phyloP scores from a whole-genome alignment of 2,113 vertebrate genomes.

The Cisticola juncidis region DNA sequence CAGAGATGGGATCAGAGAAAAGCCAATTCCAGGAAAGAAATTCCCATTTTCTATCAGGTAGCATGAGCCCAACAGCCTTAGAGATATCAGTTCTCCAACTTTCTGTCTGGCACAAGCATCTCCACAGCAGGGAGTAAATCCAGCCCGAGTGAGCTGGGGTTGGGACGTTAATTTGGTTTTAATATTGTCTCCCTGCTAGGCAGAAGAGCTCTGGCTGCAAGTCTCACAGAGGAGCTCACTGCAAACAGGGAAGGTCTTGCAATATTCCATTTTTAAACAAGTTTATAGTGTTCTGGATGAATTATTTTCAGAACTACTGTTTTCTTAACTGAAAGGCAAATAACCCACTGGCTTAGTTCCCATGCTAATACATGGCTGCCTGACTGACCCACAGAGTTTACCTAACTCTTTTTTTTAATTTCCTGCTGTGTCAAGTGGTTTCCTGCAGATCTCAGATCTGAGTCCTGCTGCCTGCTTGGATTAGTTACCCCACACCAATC shows the following conservation, averaged over 20 bases:
- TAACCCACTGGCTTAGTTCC: slow-evolving; percentile 10
- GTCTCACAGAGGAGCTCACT: neutral
- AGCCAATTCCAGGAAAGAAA: neutral
- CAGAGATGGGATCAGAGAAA: neutral
- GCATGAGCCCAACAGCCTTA: fast-evolving
- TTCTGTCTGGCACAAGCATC: neutral
- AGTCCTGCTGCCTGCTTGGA: neutral
- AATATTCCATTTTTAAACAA: slow-evolving; percentile 16
- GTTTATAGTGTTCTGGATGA: neutral
- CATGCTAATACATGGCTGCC: neutral
- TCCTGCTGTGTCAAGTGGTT: neutral
- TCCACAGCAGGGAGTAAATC: neutral
- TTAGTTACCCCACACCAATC: neutral
- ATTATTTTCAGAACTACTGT: slow-evolving; percentile 15
- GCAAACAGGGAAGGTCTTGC: neutral
- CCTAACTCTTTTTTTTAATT: neutral
- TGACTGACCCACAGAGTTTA: neutral
- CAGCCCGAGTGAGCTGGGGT: neutral
- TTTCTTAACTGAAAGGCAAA: slow-evolving; percentile 40
- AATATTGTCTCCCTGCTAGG: neutral
- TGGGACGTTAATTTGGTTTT: neutral
- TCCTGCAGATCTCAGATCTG: slow-evolving; percentile 1
- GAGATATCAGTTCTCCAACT: neutral
- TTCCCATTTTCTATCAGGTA: neutral
- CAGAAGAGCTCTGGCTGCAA: neutral